Conservation (phyloP, 2,113 vertebrate species). For the Oreochromis aureus region DNA sequence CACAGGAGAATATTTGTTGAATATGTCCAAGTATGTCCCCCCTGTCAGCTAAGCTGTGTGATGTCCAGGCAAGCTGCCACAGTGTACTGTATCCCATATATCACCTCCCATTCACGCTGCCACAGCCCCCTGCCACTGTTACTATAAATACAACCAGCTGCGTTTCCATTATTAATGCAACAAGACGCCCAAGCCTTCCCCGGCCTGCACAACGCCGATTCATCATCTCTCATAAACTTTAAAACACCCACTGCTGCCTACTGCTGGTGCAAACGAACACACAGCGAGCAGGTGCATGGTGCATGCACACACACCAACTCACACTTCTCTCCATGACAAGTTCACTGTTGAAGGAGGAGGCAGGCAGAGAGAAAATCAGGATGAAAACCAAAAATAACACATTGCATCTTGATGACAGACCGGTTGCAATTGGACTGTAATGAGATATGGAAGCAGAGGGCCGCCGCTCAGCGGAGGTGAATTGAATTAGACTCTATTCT, state of each 20-base stretch:
- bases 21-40: neutral
- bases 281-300: neutral
- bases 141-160: conserved; percentile 66
- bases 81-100: conserved; percentile 23
- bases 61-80: neutral
- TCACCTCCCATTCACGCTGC: conserved; percentile 41
- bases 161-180: conserved; percentile 67
- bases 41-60: neutral
- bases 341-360: conserved; percentile 20
- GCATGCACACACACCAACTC: conserved; percentile 24
- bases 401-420: conserved; percentile 23
- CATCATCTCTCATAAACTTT: conserved; percentile 47
- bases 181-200: conserved; percentile 23
- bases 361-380: neutral
- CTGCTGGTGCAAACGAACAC: conserved; percentile 26
- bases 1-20: neutral
- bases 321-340: conserved; percentile 18
- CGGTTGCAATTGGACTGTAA: neutral
- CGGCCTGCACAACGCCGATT: conserved; percentile 19
- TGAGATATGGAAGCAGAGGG: neutral
- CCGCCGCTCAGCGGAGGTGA: neutral
- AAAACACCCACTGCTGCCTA: conserved; percentile 51
- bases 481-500: neutral
- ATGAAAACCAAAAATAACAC: conserved; percentile 34
- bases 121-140: conserved; percentile 22